Percentiles rank a stretch among this genome's conserved stretches.
These are phyloP conservation scores for Microctenopoma stevenorrisi DNA, from an alignment of 2,797 vertebrate species.

Conservation along the genomic window DNA sequence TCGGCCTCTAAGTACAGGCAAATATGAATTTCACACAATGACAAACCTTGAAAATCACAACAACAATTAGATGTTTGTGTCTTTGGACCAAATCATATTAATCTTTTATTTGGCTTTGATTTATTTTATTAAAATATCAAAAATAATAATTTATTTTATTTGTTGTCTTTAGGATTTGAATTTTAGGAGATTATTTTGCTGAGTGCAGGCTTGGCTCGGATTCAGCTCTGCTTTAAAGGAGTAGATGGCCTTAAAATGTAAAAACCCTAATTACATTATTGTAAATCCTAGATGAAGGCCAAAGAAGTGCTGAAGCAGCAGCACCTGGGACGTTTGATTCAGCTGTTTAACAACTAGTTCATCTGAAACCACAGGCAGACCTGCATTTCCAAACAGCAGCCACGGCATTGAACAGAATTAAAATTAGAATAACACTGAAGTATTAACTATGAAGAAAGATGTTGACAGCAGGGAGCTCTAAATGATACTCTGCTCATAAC, in stretches of 20 bases:
- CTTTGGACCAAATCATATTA: constrained; percentile 29
- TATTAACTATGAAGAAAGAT: constrained; percentile 21
- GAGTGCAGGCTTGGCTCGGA: constrained; percentile 42
- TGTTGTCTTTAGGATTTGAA: constrained; percentile 29
- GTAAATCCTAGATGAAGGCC: constrained; percentile 45
- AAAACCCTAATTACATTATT: constrained; percentile 45
- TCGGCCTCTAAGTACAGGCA: background rate
- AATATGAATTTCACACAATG: background rate
- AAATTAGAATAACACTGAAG: constrained; percentile 9
- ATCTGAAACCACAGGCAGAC: constrained; percentile 27
- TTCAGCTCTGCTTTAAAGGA: constrained; percentile 47
- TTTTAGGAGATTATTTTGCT: constrained; percentile 54
- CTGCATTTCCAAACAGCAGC: constrained; percentile 37
- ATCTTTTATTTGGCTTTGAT: background rate
- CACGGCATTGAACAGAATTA: constrained; percentile 41
- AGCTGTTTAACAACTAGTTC: constrained; percentile 46
- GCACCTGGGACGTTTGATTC: constrained; percentile 62
- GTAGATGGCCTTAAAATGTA: constrained; percentile 41
- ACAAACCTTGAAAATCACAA: background rate
- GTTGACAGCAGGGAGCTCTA: constrained; percentile 43
- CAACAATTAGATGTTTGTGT: constrained; percentile 9
- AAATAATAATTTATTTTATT: constrained; percentile 10
- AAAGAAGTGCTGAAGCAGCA: constrained; percentile 39
- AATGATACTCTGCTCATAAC: constrained; percentile 52
- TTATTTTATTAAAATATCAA: constrained; percentile 21